Base-by-base conservation (phyloP, 2,113 vertebrate species). In the Apodemus sylvaticus region DNA sequence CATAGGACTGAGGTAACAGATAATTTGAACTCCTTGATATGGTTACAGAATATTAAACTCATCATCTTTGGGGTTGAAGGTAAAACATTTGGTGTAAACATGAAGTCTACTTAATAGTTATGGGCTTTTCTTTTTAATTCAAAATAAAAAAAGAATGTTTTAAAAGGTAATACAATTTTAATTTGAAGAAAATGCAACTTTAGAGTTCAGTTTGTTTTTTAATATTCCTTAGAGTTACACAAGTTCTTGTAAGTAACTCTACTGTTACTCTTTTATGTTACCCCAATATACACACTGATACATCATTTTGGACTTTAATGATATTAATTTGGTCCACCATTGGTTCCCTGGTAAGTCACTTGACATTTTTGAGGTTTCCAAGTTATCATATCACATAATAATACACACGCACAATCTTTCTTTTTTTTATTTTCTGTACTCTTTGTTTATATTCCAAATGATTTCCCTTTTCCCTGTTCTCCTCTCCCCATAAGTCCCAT, bases 61-160 rank as follows among this genome's bases (percentile, higher is more conserved):
- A 78, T 36, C 7, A 31, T 78, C 31, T 78, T 48, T 1, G 19
- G 48, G 31, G 76, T 4, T 78, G 3, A 3, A 34, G 29, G 31
- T 78, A 53, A 53, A 48, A 14, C 20, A n/a, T 55, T 58, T 58
- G 20, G 60, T 87, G n/a, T 77, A 81, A 94, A 39, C 81, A 90
- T 77, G 55, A 29, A 93, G 60, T 7, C 36, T 29, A 76, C 92
- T 74, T n/a, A 45, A 87, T 71, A 89, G 81, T 19, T 77, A 53
- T 76, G 60, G 34, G 4, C 4, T 51, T 92, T 85, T 77, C 26
- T 74, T 78, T 95, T 66, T 94, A 90, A 96, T 66, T 96, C 90
- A 62, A 8, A 85, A 20, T 34, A 7, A 31, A 31, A 76, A 76
- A 19, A 4, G 1, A 55, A 12, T 58, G 78, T n/a, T 86, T 94